Evolutionary conservation across 30 jellyfish, hydroid and myxozoan genomes (phyloP).

Genomic region (Aurelia sp.): DNA sequence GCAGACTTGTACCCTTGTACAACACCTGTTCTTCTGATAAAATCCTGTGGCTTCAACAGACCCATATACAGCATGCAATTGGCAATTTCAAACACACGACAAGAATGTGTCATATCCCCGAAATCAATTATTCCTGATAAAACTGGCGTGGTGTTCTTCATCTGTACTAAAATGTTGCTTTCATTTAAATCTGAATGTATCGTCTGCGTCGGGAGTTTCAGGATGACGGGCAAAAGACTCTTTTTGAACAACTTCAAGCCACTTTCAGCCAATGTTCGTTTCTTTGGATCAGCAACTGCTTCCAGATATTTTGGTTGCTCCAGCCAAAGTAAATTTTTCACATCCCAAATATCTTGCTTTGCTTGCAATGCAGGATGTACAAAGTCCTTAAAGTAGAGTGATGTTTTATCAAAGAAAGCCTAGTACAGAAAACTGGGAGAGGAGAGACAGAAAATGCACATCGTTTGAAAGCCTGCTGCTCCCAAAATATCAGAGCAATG

Average conservation of each 20-base stretch:
- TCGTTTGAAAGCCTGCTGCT: too few relatives aligned
- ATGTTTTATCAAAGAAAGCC: neutral
- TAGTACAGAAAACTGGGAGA: neutral
- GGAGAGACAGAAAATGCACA: too few relatives aligned
- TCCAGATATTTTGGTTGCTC: constrained; percentile 43
- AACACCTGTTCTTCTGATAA: constrained; percentile 12
- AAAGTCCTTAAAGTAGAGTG: constrained; percentile 2
- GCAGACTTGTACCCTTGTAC: constrained; percentile 47
- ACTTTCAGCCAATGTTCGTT: neutral
- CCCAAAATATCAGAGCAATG: too few relatives aligned
- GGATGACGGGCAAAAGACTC: constrained; percentile 14
- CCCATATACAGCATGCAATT: constrained; percentile 58
- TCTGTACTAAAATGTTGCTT: constrained; percentile 8
- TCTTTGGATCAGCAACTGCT: constrained; percentile 5
- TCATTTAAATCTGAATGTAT: constrained; percentile 47
- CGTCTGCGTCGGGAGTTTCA: constrained; percentile 41
- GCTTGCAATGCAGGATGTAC: constrained; percentile 35
- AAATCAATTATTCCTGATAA: constrained; percentile 56
- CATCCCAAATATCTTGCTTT: constrained; percentile 48
- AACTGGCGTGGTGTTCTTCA: neutral
- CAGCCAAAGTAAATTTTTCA: constrained; percentile 32
- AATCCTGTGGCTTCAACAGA: constrained; percentile 26
- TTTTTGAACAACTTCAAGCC: constrained; percentile 28
- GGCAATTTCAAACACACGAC: constrained; percentile 55
- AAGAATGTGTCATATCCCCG: constrained; percentile 55